Percentiles rank a stretch among this genome's conserved stretches.
phyloP scores from a whole-genome alignment of 2,113 vertebrate genomes.

The Morone chrysops region DNA sequence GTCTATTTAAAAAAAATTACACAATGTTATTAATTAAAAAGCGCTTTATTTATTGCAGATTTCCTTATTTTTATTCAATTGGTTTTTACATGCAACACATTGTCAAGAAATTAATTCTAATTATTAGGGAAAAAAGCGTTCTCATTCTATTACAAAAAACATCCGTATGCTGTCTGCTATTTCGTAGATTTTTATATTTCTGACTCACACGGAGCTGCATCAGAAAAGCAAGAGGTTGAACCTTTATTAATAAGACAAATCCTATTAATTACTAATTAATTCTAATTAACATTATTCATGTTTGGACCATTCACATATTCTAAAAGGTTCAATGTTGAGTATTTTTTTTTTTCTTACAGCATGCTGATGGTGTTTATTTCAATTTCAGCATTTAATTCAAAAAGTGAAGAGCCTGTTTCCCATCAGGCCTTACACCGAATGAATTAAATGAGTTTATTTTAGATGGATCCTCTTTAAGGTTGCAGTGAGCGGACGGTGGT shows the following conservation, averaged over 20 bases:
- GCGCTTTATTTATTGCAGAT: neutral
- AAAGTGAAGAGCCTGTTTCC: neutral
- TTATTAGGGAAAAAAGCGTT: too few relatives aligned
- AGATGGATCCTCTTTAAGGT: neutral
- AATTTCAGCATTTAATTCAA: neutral
- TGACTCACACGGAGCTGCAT: neutral
- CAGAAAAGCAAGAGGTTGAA: neutral
- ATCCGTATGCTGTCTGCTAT: too few relatives aligned
- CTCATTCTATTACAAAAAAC: neutral
- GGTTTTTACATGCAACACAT: neutral
- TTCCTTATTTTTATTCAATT: neutral
- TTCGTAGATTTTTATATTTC: neutral
- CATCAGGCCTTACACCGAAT: neutral
- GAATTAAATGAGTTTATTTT: neutral
- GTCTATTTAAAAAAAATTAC: too few relatives aligned
- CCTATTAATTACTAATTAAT: neutral
- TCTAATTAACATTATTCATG: neutral
- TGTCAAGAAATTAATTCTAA: neutral
- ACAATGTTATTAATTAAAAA: neutral
- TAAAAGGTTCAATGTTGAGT: neutral
- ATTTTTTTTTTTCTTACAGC: neutral
- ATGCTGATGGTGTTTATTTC: neutral
- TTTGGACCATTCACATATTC: constrained; percentile 3
- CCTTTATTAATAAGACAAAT: neutral
- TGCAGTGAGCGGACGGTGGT: rapidly evolving